Conservation (phyloP, 2,888 invertebrate species). For the Scaeva pyrastri region DNA sequence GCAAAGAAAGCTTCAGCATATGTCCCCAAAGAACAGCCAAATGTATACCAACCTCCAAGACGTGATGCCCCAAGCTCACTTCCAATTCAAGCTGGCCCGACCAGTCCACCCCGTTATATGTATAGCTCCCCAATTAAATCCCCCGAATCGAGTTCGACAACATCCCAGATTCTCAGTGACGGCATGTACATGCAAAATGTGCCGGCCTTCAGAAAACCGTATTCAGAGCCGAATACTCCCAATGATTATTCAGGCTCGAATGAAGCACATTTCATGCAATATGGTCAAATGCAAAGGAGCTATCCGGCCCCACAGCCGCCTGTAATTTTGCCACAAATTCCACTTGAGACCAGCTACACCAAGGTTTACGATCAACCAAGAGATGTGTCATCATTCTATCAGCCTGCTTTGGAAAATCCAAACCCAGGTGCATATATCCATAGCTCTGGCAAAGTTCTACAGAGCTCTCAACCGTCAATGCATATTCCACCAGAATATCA, state of each 20-base stretch:
- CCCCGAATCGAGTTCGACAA: conserved; percentile 5
- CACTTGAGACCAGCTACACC: conserved; percentile 64
- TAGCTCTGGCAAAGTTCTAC: conserved; percentile 9
- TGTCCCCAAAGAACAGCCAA: conserved; percentile 54
- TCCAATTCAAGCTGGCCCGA: conserved; percentile 45
- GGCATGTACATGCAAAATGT: conserved; percentile 49
- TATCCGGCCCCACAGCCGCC: conserved; percentile 40
- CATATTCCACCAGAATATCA: conserved; percentile 31
- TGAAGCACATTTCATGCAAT: conserved; percentile 34
- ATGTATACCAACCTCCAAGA: conserved; percentile 29
- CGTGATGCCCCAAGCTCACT: conserved; percentile 50
- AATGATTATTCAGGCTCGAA: conserved; percentile 39
- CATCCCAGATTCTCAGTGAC: conserved; percentile 35
- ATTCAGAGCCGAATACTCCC: conserved; percentile 48
- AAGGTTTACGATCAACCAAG: conserved; percentile 67
- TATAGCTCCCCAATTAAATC: conserved; percentile 53
- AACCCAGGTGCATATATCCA: conserved; percentile 2
- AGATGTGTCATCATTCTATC: conserved; percentile 36
- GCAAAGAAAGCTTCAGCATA: not conserved
- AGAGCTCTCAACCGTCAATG: conserved; percentile 15
- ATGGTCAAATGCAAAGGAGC: not conserved
- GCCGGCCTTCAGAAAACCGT: conserved; percentile 17
- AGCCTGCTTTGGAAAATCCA: conserved; percentile 14
- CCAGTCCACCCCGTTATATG: conserved; percentile 42
- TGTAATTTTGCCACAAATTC: conserved; percentile 65